phyloP scores from a whole-genome alignment of 2,797 vertebrate species.

The Peromyscus aztecus region DNA sequence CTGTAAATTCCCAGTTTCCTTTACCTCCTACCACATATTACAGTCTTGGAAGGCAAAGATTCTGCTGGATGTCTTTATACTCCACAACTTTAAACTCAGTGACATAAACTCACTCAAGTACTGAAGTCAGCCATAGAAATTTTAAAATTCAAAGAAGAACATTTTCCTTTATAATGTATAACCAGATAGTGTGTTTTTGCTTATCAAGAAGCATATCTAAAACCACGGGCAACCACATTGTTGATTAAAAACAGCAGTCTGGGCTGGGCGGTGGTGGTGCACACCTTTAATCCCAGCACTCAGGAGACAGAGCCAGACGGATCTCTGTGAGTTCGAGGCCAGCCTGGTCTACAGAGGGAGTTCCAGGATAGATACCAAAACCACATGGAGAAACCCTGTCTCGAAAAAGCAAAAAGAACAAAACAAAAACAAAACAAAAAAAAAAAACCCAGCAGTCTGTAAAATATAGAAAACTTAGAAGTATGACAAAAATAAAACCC shows the following conservation, averaged over 20 bases:
- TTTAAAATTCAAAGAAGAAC: slow-evolving; percentile 31
- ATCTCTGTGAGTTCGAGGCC: too few species aligned
- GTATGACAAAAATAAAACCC: slow-evolving; percentile 19
- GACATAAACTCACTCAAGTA: background rate
- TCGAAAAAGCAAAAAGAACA: too few species aligned
- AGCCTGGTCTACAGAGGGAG: too few species aligned
- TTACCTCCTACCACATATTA: background rate
- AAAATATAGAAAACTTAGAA: background rate
- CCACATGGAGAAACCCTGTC: too few species aligned
- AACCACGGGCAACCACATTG: background rate
- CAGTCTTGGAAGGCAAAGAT: background rate
- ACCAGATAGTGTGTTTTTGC: background rate
- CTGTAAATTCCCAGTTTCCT: background rate
- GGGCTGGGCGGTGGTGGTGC: too few species aligned
- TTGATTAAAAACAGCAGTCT: background rate
- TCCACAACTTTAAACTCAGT: background rate
- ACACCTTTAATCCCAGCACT: too few species aligned
- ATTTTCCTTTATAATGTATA: slow-evolving; percentile 2
- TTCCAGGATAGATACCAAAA: too few species aligned
- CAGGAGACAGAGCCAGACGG: too few species aligned
- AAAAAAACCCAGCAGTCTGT: background rate
- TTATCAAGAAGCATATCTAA: background rate
- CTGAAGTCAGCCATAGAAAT: background rate
- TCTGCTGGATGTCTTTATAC: background rate
- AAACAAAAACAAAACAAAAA: too few species aligned